Conservation (phyloP, 2,888 invertebrate genomes). For the Sicus ferrugineus region DNA sequence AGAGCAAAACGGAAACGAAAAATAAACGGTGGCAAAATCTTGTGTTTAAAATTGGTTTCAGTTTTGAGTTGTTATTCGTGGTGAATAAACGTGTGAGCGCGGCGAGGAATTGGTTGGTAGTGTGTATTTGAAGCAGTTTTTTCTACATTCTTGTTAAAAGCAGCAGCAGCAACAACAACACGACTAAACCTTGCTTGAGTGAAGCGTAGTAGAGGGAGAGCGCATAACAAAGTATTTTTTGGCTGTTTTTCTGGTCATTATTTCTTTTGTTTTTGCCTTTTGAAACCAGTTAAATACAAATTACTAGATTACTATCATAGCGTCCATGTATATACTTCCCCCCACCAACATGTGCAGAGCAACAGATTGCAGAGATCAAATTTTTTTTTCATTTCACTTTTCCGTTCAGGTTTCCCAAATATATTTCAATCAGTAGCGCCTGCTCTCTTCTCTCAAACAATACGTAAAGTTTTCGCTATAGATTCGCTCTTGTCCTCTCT, state of each 20-base stretch:
- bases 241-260: constrained; percentile 14
- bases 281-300: constrained; percentile 32
- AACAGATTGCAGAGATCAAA: not conserved
- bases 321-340: not conserved
- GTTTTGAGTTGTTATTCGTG: constrained; percentile 48
- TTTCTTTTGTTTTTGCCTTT: constrained; percentile 20
- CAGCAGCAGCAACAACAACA: constrained; percentile 17
- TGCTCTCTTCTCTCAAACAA: not conserved
- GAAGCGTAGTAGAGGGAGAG: constrained; percentile 11
- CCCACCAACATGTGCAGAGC: constrained; percentile 6
- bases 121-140: constrained; percentile 5
- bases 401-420: not conserved
- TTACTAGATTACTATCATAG: constrained; percentile 13
- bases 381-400: constrained; percentile 11
- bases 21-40: constrained; percentile 31
- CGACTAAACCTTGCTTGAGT: not conserved
- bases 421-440: constrained; percentile 13
- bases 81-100: constrained; percentile 38
- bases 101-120: not conserved
- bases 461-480: not conserved
- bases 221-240: constrained; percentile 24
- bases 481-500: not conserved
- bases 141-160: not conserved
- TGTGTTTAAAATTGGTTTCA: constrained; percentile 40
- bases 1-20: constrained; percentile 15